Conservation (phyloP, 2,888 invertebrate species). For the Apamea anceps region DNA sequence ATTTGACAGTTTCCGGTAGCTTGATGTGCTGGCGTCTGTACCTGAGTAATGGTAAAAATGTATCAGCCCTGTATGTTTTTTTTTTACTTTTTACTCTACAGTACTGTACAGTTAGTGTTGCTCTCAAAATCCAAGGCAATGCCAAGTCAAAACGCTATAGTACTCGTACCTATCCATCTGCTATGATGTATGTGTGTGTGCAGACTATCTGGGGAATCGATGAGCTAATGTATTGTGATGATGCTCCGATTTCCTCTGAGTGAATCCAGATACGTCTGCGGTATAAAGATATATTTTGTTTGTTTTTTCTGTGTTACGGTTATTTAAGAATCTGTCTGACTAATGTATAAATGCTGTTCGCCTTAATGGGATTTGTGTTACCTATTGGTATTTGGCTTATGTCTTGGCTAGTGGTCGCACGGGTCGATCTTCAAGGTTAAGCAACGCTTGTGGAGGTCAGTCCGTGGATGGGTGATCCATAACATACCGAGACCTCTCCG, state of each 20-base stretch:
- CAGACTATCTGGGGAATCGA: conserved; percentile 2
- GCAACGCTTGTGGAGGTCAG: too few relatives aligned
- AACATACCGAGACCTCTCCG: too few relatives aligned
- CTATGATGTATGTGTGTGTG: neutral
- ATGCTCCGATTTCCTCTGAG: conserved; percentile 12
- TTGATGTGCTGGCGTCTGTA: too few relatives aligned
- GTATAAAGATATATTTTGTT: conserved; percentile 27
- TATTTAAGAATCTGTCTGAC: conserved; percentile 1
- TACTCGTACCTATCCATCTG: neutral
- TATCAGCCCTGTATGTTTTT: too few relatives aligned
- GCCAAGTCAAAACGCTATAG: neutral
- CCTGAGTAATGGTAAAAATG: too few relatives aligned
- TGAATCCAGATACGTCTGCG: conserved; percentile 29
- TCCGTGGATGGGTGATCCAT: too few relatives aligned
- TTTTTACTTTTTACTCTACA: too few relatives aligned
- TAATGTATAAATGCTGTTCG: conserved; percentile 8
- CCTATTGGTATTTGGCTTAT: too few relatives aligned
- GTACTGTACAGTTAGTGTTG: neutral
- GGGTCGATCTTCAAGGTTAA: too few relatives aligned
- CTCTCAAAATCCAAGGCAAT: neutral
- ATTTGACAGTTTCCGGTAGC: too few relatives aligned
- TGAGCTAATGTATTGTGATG: conserved; percentile 20
- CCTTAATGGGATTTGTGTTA: neutral
- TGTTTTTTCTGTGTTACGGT: conserved; percentile 20
- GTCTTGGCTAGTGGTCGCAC: too few relatives aligned